Conservation (phyloP, 2,113 vertebrate genomes). For the Aepyceros melampus region DNA sequence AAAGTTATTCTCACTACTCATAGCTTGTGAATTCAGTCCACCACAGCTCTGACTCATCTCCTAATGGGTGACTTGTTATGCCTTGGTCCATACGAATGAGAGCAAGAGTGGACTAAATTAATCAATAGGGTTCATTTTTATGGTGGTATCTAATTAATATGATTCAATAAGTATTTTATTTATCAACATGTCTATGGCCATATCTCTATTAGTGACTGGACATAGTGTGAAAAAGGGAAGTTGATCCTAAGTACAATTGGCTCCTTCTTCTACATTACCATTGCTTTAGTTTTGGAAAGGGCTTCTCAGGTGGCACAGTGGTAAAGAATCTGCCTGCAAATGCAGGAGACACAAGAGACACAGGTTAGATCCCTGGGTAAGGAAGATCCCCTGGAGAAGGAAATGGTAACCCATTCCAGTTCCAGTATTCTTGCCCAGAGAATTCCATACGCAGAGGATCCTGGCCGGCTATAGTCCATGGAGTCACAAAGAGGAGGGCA, state of each 20-base stretch:
- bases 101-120: not conserved
- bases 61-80: not conserved
- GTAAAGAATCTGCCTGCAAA: not conserved
- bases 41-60: not conserved
- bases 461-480: not conserved
- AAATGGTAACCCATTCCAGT: not conserved
- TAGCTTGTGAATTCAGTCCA: not conserved
- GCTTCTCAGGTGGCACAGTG: not conserved
- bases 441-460: not conserved
- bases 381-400: not conserved
- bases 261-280: not conserved
- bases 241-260: not conserved
- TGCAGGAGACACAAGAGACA: not conserved
- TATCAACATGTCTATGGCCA: not conserved
- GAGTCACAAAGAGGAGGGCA: not conserved
- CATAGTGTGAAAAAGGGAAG: not conserved
- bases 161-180: not conserved
- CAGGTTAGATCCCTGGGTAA: not conserved
- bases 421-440: not conserved
- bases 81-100: not conserved
- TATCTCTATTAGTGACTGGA: not conserved
- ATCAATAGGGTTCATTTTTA: not conserved
- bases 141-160: not conserved
- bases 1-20: not conserved
- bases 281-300: not conserved